A percentile compares a stretch with the other conserved stretches of the same genome.
These are phyloP conservation scores for Garra rufa DNA, from an alignment of 2,113 vertebrate genomes.

Conservation along the genomic window DNA sequence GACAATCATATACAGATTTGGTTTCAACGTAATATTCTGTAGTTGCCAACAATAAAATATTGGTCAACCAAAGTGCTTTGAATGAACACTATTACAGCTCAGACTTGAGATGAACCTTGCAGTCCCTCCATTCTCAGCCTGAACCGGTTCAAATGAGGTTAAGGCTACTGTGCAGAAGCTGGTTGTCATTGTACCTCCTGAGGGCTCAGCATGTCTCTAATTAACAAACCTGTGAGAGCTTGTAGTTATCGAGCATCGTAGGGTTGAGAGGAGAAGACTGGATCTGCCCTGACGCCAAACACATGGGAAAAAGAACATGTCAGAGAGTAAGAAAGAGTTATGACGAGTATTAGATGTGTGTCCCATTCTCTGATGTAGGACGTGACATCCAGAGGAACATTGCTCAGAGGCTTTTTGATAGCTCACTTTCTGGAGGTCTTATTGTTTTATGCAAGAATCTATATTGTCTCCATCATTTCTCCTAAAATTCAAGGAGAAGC, in stretches of 20 bases:
- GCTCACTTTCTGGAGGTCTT: not conserved
- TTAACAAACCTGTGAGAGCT: constrained; percentile 48
- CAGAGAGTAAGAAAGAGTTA: not conserved
- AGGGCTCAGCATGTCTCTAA: constrained; percentile 34
- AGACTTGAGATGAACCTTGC: not conserved
- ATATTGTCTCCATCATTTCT: not conserved
- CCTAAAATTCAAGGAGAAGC: not conserved
- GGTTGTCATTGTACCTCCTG: not conserved
- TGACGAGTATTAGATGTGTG: not conserved
- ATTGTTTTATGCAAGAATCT: not conserved
- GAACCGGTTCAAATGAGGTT: constrained; percentile 37
- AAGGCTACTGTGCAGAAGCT: constrained; percentile 31
- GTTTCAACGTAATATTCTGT: too few relatives aligned
- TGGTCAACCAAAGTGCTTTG: too few relatives aligned
- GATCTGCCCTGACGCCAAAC: constrained; percentile 45
- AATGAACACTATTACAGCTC: not conserved
- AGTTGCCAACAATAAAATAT: too few relatives aligned
- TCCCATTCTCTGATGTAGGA: not conserved
- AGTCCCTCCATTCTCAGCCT: not conserved
- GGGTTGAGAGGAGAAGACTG: constrained; percentile 29
- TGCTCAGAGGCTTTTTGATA: not conserved
- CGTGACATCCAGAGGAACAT: not conserved
- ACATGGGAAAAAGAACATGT: not conserved
- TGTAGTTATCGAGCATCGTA: constrained; percentile 20
- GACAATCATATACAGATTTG: too few relatives aligned